A percentile compares a stretch with the other conserved stretches of the same genome.
Conservation (phyloP, 2,888 invertebrate species). For the Halocaridina rubra region DNA sequence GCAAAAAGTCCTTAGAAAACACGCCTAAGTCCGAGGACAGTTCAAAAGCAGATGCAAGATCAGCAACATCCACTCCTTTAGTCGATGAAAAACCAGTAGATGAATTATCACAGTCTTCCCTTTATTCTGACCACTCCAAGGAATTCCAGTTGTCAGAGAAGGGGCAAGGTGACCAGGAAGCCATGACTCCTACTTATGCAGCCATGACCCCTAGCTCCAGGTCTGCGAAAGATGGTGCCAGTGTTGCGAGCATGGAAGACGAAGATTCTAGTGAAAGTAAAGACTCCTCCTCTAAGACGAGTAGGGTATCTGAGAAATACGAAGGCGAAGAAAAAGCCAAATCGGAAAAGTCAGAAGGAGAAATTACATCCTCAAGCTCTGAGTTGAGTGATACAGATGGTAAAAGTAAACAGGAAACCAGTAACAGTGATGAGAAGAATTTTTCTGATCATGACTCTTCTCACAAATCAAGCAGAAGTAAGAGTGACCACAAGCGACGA, state of each 20-base stretch:
- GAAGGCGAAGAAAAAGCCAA: conserved; percentile 36
- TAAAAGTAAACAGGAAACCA: neutral
- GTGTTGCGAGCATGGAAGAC: neutral
- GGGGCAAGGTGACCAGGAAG: neutral
- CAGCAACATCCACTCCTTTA: conserved; percentile 53
- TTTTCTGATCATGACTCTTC: conserved; percentile 1
- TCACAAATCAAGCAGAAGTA: conserved; percentile 24
- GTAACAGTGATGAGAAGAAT: conserved; percentile 11
- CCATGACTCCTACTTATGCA: neutral
- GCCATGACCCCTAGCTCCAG: neutral
- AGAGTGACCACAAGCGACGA: conserved; percentile 28
- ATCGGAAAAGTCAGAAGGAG: conserved; percentile 50
- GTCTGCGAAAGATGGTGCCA: conserved; percentile 13
- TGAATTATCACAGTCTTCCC: conserved; percentile 27
- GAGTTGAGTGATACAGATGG: conserved; percentile 34
- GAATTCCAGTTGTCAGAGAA: conserved; percentile 2
- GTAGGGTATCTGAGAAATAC: conserved; percentile 24
- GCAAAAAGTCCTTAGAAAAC: conserved; percentile 29
- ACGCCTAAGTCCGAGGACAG: conserved; percentile 1
- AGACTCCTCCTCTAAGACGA: conserved; percentile 25
- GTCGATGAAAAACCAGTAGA: conserved; percentile 54
- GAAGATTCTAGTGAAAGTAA: conserved; percentile 41
- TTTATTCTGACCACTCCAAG: conserved; percentile 19
- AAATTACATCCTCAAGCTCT: conserved; percentile 43
- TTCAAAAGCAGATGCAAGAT: conserved; percentile 28